Conservation (phyloP, 2,888 invertebrate genomes). For the Phengaris arion region DNA sequence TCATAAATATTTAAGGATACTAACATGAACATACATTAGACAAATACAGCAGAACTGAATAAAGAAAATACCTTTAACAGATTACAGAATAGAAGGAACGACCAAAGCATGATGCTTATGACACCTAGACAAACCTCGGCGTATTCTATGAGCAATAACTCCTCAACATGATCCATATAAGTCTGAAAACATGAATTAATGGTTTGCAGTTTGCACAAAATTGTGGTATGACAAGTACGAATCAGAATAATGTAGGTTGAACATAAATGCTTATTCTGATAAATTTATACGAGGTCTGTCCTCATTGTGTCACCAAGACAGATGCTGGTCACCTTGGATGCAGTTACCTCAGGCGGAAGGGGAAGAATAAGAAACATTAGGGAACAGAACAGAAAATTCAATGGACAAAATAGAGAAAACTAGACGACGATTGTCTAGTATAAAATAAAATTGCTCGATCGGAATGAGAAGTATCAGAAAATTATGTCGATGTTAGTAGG, state of each 20-base stretch:
- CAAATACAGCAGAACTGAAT: neutral
- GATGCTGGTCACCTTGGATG: slow-evolving; percentile 20
- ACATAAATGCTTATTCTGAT: slow-evolving; percentile 11
- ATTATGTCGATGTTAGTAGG: no score
- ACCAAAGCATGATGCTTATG: neutral
- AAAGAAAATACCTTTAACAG: neutral
- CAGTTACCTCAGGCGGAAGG: neutral
- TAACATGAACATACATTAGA: neutral
- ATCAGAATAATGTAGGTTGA: slow-evolving; percentile 25
- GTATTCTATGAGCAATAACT: neutral
- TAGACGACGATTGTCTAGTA: neutral
- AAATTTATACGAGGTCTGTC: slow-evolving; percentile 25
- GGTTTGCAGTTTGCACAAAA: neutral
- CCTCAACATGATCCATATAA: neutral
- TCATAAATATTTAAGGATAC: neutral
- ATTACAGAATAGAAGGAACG: neutral
- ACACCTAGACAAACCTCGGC: neutral
- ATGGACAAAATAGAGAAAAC: neutral
- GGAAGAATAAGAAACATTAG: neutral
- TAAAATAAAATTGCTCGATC: no score
- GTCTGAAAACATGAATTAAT: neutral
- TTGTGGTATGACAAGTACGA: neutral
- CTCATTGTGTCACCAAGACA: slow-evolving; percentile 24
- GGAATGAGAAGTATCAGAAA: no score
- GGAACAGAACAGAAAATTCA: neutral